Evolutionary conservation across 2,888 invertebrate species (phyloP).

Genomic region (Lottia scabra): DNA sequence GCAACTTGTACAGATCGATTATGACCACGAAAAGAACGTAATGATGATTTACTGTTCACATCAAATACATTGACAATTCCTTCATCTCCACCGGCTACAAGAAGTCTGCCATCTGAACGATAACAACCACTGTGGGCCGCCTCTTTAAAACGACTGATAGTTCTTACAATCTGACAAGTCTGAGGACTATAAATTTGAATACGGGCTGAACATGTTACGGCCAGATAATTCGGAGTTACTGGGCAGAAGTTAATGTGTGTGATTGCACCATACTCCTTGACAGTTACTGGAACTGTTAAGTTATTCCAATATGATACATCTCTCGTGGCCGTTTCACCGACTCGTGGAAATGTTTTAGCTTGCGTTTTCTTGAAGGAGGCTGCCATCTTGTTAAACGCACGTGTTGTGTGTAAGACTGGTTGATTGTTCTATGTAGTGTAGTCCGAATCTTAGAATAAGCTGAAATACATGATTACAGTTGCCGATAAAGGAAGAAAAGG

Average conservation of each 20-base stretch:
- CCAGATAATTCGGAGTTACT: slow-evolving; percentile 89
- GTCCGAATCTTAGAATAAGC: too few species aligned
- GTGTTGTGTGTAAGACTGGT: too few species aligned
- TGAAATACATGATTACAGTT: too few species aligned
- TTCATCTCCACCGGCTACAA: slow-evolving; percentile 91
- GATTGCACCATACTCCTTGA: slow-evolving; percentile 93
- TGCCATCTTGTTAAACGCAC: slow-evolving; percentile 61
- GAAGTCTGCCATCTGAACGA: slow-evolving; percentile 66
- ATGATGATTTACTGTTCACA: slow-evolving; percentile 82
- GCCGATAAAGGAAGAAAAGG: too few species aligned
- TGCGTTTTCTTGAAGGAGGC: slow-evolving; percentile 78
- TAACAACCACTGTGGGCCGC: slow-evolving; percentile 68
- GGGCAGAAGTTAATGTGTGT: slow-evolving; percentile 93
- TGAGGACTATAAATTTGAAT: slow-evolving; percentile 68
- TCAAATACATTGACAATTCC: slow-evolving; percentile 89
- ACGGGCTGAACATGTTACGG: slow-evolving; percentile 90
- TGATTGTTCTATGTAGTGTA: too few species aligned
- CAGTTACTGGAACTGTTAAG: slow-evolving; percentile 83
- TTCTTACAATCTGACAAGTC: slow-evolving; percentile 54
- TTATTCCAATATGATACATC: slow-evolving; percentile 91
- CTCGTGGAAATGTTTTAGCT: slow-evolving; percentile 76
- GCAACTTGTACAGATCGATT: slow-evolving; percentile 80
- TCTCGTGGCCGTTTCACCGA: slow-evolving; percentile 78
- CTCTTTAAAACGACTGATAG: slow-evolving; percentile 67
- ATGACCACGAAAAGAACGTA: slow-evolving; percentile 81